phyloP scores from a whole-genome alignment of 2,113 vertebrate genomes.

The Varanus komodoensis region DNA sequence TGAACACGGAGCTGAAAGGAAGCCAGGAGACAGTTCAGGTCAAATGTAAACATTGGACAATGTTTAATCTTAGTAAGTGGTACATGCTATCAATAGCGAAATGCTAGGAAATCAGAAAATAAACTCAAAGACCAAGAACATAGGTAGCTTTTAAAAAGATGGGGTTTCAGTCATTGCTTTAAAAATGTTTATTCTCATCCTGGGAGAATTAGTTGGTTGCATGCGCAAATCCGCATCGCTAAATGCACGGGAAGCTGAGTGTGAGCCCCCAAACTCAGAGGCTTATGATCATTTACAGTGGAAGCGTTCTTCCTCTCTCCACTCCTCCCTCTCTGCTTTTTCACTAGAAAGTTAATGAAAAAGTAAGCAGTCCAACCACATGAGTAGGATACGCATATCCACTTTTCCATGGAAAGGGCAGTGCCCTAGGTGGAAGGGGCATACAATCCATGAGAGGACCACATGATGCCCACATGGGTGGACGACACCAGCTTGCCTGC shows the following conservation, averaged over 20 bases:
- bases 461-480: too few species aligned
- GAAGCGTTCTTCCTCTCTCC: too few species aligned
- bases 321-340: too few species aligned
- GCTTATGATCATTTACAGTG: too few species aligned
- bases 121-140: slow-evolving; percentile 25
- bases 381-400: not conserved
- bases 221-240: not conserved
- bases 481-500: too few species aligned
- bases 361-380: not conserved
- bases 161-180: too few species aligned
- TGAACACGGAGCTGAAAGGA: slow-evolving; percentile 21
- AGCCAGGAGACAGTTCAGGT: not conserved
- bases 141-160: not conserved
- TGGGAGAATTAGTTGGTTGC: not conserved
- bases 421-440: too few species aligned
- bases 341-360: too few species aligned
- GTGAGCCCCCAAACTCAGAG: too few species aligned
- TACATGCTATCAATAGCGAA: slow-evolving; percentile 13
- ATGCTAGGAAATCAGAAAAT: slow-evolving; percentile 17
- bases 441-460: too few species aligned
- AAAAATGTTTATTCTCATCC: too few species aligned
- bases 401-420: not conserved
- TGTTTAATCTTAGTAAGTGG: slow-evolving; percentile 24
- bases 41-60: slow-evolving; percentile 32
- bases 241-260: not conserved